These are phyloP conservation scores for Tipula confusa DNA, from an alignment of 2,888 invertebrate genomes.

Conservation along the genomic window DNA sequence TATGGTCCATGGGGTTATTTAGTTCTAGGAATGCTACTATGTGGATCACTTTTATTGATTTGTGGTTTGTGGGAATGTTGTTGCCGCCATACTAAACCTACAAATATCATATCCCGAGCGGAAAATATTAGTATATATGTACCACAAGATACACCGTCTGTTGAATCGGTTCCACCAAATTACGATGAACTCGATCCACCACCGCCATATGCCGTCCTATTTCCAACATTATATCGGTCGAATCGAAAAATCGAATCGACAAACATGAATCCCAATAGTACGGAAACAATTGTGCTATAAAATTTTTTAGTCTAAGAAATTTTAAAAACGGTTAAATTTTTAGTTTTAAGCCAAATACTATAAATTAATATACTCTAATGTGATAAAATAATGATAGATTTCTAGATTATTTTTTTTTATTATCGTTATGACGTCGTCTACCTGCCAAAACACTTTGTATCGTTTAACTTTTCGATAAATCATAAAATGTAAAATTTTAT, in stretches of 20 bases:
- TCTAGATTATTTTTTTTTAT: not conserved
- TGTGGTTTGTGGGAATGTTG: conserved; percentile 63
- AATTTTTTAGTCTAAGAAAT: not conserved
- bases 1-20: conserved; percentile 72
- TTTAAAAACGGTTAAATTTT: not conserved
- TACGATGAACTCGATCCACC: conserved; percentile 61
- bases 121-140: conserved; percentile 35
- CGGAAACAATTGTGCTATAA: not conserved
- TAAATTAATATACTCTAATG: not conserved
- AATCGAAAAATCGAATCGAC: not conserved
- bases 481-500: not conserved
- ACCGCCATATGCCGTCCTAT: conserved; percentile 63
- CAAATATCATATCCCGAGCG: conserved; percentile 36
- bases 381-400: not conserved
- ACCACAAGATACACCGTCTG: conserved; percentile 44
- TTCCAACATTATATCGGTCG: conserved; percentile 50
- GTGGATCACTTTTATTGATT: conserved; percentile 64
- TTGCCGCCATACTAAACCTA: conserved; percentile 49
- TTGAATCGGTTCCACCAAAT: conserved; percentile 54
- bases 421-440: too few species aligned
- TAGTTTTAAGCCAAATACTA: not conserved
- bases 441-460: not conserved
- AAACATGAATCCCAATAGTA: not conserved
- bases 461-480: too few species aligned
- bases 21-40: conserved; percentile 65